Conservation (phyloP, 2,888 invertebrate species). For the Platycnemis pennipes region DNA sequence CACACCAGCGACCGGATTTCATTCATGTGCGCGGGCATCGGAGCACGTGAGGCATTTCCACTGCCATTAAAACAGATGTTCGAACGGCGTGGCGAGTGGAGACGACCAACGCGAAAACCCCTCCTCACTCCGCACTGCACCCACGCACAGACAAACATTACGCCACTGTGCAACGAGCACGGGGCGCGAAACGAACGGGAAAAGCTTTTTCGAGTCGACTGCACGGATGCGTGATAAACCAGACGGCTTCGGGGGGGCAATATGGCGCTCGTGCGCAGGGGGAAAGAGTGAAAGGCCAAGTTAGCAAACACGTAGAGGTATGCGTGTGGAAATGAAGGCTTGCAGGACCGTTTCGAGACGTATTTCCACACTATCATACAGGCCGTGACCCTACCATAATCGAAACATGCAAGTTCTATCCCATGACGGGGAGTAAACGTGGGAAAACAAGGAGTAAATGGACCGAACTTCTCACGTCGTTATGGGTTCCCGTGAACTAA, state of each 20-base stretch:
- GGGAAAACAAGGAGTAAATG: too few relatives aligned
- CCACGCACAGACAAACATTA: neutral
- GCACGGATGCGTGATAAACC: neutral
- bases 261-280: constrained; percentile 59
- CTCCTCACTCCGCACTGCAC: neutral
- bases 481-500: too few relatives aligned
- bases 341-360: neutral
- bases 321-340: neutral
- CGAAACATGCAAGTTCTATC: neutral
- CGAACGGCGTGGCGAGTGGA: constrained; percentile 19
- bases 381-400: neutral
- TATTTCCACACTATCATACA: neutral
- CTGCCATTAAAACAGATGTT: constrained; percentile 55
- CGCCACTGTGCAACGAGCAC: neutral
- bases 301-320: neutral
- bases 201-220: neutral
- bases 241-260: constrained; percentile 20
- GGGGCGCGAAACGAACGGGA: neutral
- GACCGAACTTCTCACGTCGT: too few relatives aligned
- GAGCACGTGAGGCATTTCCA: constrained; percentile 45
- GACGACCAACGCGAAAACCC: neutral
- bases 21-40: constrained; percentile 33
- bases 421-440: too few relatives aligned
- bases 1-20: constrained; percentile 53
- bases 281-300: neutral